Base-by-base conservation (phyloP, 2,797 vertebrate genomes). In the Mionectes olivaceus region DNA sequence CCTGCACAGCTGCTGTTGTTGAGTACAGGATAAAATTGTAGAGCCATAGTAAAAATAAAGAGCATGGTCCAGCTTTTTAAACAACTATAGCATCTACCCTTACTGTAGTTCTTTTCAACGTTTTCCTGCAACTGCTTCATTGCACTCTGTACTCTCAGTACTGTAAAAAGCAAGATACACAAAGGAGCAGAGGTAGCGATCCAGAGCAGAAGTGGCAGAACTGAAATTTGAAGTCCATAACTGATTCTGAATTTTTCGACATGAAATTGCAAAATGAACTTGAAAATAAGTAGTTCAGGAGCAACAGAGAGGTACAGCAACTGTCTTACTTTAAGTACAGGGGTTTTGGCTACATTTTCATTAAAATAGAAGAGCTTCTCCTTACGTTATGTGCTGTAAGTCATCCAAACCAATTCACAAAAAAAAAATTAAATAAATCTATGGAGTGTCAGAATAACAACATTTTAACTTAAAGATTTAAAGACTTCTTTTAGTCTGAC, bases 331-430 rank as follows among this genome's bases (percentile, higher is more conserved):
- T 63, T 6, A 73, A 68, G 13, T 39, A 11, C 2, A 10, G 6
- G 4, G 0, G 0, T 0, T 4, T 23, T 60, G 11, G 43, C 6
- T 28, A 76, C 37, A 37, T 67, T 83, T 30, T 80, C 4, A 46
- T 68, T 71, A 50, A 61, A 70, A 19, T 47, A 21, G 18, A 60
- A 39, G 59, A 39, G 18, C 39, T 60, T 28, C 37, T 60, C 13
- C 27, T 41, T 60, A 13, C 5, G 4, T 60, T 60, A 28, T 30
- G 41, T 61, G 27, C 9, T 60, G 7, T 28, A 39, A 60, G 13
- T 79, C 56, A 76, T 61, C 28, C 47, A 94, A 69, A 90, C 14
- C 12, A 76, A 16, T 57, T 90, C 69, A 57, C 32, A 13, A 57
- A 47, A 39, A 56, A 60, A 75, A 59, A 39, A 27, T 28, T 75